These are phyloP conservation scores for Takifugu rubripes DNA, from an alignment of 2,797 vertebrate species.

Conservation along the genomic window DNA sequence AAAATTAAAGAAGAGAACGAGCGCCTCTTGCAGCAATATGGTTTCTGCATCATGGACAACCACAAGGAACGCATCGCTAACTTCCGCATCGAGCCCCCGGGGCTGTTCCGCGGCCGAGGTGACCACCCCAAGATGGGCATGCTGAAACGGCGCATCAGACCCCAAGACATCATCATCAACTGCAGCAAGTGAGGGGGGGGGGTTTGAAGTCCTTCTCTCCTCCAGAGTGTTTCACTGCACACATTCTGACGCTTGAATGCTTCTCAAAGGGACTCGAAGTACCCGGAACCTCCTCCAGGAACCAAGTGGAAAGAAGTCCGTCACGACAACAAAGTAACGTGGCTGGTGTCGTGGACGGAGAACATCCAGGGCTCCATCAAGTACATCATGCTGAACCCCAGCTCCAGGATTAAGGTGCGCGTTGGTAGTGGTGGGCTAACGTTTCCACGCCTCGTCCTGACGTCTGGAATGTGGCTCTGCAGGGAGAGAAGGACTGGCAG, in stretches of 20 bases:
- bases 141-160: constrained; percentile 92
- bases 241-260: background rate
- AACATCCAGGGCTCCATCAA: constrained; percentile 98
- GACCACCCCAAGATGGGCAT: constrained; percentile 99
- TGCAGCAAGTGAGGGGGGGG: constrained; percentile 90
- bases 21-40: constrained; percentile 87
- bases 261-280: constrained; percentile 85
- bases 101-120: constrained; percentile 93
- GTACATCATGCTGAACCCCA: constrained; percentile 98
- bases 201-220: no score
- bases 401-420: constrained; percentile 94
- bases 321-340: constrained; percentile 97
- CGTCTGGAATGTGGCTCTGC: constrained; percentile 10
- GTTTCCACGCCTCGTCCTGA: no score
- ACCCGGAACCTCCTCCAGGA: constrained; percentile 86
- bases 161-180: constrained; percentile 94
- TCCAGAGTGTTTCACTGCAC: background rate
- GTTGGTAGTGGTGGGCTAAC: no score
- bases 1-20: constrained; percentile 98
- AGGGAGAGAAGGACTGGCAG: constrained; percentile 99
- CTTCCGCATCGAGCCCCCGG: constrained; percentile 96
- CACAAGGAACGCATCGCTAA: constrained; percentile 97
- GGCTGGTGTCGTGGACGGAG: constrained; percentile 97
- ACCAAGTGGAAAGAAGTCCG: constrained; percentile 96
- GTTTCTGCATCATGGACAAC: constrained; percentile 97